These are phyloP conservation scores for Parazoanthus darwini DNA, from an alignment of 92 coral and sea anemone genomes.

Conservation along the genomic window DNA sequence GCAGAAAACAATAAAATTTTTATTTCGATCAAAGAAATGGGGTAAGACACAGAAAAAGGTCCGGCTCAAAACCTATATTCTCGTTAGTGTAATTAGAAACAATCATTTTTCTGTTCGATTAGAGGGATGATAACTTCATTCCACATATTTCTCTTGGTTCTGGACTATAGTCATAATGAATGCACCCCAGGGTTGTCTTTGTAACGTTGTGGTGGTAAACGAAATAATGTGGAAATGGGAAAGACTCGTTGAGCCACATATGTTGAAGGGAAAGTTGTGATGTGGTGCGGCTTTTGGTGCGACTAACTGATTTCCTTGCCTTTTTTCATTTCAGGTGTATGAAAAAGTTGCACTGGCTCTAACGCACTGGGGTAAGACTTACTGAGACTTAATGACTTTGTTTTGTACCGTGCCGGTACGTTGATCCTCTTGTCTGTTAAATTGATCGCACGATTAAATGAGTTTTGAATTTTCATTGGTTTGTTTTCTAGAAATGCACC, in stretches of 20 bases:
- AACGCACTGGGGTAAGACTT: conserved; percentile 94
- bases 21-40: too few species aligned
- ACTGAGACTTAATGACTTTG: not conserved
- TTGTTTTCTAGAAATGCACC: conserved; percentile 85
- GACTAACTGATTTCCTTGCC: not conserved
- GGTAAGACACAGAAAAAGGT: too few species aligned
- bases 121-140: too few species aligned
- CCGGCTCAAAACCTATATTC: too few species aligned
- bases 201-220: too few species aligned
- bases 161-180: too few species aligned
- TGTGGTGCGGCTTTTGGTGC: not conserved
- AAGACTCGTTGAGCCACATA: not conserved
- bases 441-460: not conserved
- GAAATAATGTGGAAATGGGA: too few species aligned
- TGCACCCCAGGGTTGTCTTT: too few species aligned
- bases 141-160: too few species aligned
- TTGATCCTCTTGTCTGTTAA: not conserved
- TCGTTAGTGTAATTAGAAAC: too few species aligned
- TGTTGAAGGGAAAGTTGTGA: not conserved
- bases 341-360: conserved; percentile 95
- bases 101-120: too few species aligned
- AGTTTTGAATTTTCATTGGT: not conserved
- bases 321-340: conserved; percentile 57
- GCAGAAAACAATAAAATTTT: too few species aligned
- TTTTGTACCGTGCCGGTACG: not conserved